Evolutionary conservation across 2,888 invertebrate genomes (phyloP).

Genomic region (Rhagonycha lutea): DNA sequence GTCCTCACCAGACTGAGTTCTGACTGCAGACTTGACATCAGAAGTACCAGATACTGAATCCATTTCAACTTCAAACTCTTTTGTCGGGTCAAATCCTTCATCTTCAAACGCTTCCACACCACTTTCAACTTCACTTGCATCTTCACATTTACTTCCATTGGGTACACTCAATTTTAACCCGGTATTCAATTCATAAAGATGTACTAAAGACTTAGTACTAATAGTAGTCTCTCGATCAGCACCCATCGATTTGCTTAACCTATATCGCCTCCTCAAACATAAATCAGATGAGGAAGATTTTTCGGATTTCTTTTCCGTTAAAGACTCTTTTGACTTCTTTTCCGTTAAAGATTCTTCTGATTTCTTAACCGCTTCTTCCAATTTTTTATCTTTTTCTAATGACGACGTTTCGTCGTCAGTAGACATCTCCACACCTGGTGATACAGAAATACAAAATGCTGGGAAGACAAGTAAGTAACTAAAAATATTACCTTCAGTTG

Average conservation of each 20-base stretch:
- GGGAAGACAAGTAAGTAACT: not conserved
- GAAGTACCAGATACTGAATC: not conserved
- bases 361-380: conserved; percentile 6
- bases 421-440: conserved; percentile 56
- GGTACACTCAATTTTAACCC: conserved; percentile 44
- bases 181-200: conserved; percentile 48
- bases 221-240: conserved; percentile 13
- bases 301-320: conserved; percentile 19
- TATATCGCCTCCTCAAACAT: conserved; percentile 2
- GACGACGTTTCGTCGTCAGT: conserved; percentile 54
- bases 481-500: conserved; percentile 49
- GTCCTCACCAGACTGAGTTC: conserved; percentile 1
- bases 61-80: not conserved
- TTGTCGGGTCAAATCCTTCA: not conserved
- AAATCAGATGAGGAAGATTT: not conserved
- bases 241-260: conserved; percentile 9
- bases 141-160: conserved; percentile 35
- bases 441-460: conserved; percentile 8
- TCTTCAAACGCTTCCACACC: conserved; percentile 50
- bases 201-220: conserved; percentile 41
- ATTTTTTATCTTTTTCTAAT: conserved; percentile 42
- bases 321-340: conserved; percentile 19
- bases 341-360: conserved; percentile 29
- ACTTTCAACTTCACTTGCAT: conserved; percentile 45
- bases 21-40: not conserved